phyloP scores from a whole-genome alignment of 2,113 vertebrate species.

The Notothenia coriiceps region DNA sequence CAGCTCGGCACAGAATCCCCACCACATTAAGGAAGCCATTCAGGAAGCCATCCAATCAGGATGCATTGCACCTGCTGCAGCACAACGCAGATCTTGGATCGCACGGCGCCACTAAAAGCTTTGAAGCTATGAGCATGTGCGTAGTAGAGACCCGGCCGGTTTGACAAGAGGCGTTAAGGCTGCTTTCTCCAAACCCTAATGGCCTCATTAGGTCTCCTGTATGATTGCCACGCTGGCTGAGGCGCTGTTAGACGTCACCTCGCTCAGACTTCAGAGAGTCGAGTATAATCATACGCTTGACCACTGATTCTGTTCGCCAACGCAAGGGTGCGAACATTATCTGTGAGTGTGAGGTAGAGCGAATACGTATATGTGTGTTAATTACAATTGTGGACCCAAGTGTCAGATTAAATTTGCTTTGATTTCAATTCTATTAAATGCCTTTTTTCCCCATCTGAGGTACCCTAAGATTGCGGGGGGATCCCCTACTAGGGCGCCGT shows the following conservation, averaged over 20 bases:
- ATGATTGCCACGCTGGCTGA: constrained; percentile 51
- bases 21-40: constrained; percentile 62
- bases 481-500: background rate
- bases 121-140: constrained; percentile 35
- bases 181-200: constrained; percentile 59
- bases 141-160: constrained; percentile 25
- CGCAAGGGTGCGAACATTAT: constrained; percentile 57
- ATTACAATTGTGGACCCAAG: constrained; percentile 58
- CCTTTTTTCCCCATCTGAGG: constrained; percentile 17
- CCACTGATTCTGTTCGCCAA: constrained; percentile 65
- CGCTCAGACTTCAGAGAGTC: constrained; percentile 48
- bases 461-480: background rate
- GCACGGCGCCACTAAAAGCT: constrained; percentile 58
- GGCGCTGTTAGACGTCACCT: constrained; percentile 46
- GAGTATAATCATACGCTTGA: constrained; percentile 72
- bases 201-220: constrained; percentile 71
- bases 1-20: constrained; percentile 12
- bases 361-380: constrained; percentile 36
- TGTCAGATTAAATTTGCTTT: constrained; percentile 66
- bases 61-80: constrained; percentile 54
- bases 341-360: constrained; percentile 4
- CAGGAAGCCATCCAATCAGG: constrained; percentile 65
- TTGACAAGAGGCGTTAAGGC: constrained; percentile 52
- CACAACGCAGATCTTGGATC: constrained; percentile 22
- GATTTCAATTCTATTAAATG: constrained; percentile 64